These are phyloP conservation scores for Athene noctua DNA, from an alignment of 2,113 vertebrate genomes.

Conservation along the genomic window DNA sequence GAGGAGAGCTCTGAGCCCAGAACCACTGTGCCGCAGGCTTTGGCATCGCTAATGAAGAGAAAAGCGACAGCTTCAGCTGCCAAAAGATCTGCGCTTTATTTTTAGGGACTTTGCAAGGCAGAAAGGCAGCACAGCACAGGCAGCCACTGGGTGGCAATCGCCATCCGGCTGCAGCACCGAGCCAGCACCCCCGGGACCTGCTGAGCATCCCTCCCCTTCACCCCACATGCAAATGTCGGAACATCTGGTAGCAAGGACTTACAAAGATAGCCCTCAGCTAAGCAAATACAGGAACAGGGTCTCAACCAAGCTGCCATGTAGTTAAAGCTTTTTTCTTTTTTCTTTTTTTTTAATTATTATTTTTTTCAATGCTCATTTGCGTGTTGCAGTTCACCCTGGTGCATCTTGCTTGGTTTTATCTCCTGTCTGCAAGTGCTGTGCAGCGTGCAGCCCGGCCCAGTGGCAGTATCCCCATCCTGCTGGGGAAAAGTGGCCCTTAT, in stretches of 20 bases:
- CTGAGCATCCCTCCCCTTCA: not conserved
- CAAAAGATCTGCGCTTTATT: accelerated
- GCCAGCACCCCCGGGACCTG: not conserved
- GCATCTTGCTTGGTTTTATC: not conserved
- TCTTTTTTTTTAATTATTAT: not conserved
- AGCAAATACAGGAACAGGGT: constrained; percentile 33
- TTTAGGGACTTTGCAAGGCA: accelerated
- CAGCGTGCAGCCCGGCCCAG: accelerated
- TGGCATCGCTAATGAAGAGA: accelerated
- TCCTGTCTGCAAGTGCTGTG: not conserved
- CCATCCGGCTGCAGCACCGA: not conserved
- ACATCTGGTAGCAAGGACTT: constrained; percentile 12
- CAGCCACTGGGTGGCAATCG: constrained; percentile 55
- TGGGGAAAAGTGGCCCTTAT: not conserved
- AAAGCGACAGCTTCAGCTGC: not conserved
- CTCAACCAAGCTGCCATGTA: not conserved
- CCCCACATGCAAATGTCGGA: constrained; percentile 31
- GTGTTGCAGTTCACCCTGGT: not conserved
- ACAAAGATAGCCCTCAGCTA: constrained; percentile 37
- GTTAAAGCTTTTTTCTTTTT: not conserved
- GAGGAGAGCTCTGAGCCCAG: accelerated
- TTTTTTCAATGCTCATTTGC: not conserved
- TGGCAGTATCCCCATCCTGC: not conserved
- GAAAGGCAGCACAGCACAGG: accelerated
- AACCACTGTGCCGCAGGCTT: accelerated